Evolutionary conservation across 2,113 vertebrate genomes (phyloP), one percentile per base, ranked within the genome.

Genomic region (Ceuthmochares aereus): DNA sequence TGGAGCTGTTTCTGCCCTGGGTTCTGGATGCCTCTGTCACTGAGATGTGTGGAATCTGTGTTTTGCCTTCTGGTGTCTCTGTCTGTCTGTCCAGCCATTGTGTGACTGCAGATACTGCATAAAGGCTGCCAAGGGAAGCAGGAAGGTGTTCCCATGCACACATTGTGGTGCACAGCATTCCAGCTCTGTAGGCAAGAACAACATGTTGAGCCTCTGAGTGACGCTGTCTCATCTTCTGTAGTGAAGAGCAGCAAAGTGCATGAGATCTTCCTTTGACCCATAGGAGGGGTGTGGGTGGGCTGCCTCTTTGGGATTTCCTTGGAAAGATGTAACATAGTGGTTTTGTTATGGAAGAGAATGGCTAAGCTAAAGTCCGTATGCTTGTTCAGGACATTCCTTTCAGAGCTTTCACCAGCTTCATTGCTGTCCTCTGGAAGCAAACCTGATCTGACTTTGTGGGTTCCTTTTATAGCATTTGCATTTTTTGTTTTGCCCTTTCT

Each of bases 111-210:
- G 10, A 5, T 4, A 21, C 23, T 52, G 32, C 40, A 15, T 14
- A 15, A 23, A 4, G 4, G 75, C 23, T 79, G 9, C 17, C 1
- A 5, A 1, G 12, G 15, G 30, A 30, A 72, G 29, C 3, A 17
- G 12, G 40, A 40, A 12, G 40, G 40, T 40, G 40, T 12, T 40
- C 40, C n/a, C 40, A n/a, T n/a, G n/a, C n/a, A n/a, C n/a, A 17
- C 4, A 3, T 29, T 66, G n/a, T 0, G 3, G 27, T 15, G 23
- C 7, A 5, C 6, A 18, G 4, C 21, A 9, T 36, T 54, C 8
- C 47, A 47, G 13, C 2, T 73, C 12, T 51, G 4, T 15, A 14
- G 23, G 30, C 10, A 34, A 25, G 30, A 30, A 47, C 13, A 5
- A 12, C 10, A 12, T 22, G 23, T 49, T 23, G 49, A 49, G 10